Base-by-base conservation (phyloP, 37 sponge, comb jelly and placozoan species). In the Sycon ciliatum region DNA sequence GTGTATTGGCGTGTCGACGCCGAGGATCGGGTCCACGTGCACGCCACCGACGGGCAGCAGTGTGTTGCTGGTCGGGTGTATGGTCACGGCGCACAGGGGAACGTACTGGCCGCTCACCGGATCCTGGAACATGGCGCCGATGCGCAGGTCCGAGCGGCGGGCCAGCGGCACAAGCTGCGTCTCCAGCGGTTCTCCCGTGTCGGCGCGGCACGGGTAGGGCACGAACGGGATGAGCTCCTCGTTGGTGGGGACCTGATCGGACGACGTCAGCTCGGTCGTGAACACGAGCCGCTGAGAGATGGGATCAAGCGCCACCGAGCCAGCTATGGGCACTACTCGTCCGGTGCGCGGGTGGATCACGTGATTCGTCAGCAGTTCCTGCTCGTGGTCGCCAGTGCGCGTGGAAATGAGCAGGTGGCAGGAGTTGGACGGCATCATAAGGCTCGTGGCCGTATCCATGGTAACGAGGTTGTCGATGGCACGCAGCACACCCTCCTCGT, bases 271-370 rank as follows among this genome's bases (percentile, higher is more conserved):
- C 18, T 76, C 77, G 6, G 77, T 7, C 11, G 32, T 63, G 11
- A 72, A 64, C 32, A 76, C 55, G 29, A 76, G 49, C 20, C 68
- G 77, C 6, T 72, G 30, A 9, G 77, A 34, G 42, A 24, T 76
- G 11, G 77, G 77, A 63, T 76, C 77, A 26, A 72, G 73, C 55
- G 68, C 68, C 34, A 76, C 77, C 27, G 3, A n/a, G 27, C 77
- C 77, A 13, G 73, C 68, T 22, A 76, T 72, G 24, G 77, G 77
- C 6, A 76, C 23, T 30, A 72, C 52, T 26, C 52, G 23, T 7
- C 77, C 77, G 34, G 77, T 76, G 33, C 55, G 65, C 7, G 77
- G 77, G 28, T 76, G 77, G 7, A 76, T 31, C 9, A 65, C 69
- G 49, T 32, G 16, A 5, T 58, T 11, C 5, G 55, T 29, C 22